Conservation (phyloP, 2,113 vertebrate species). For the Leiothrix lutea region DNA sequence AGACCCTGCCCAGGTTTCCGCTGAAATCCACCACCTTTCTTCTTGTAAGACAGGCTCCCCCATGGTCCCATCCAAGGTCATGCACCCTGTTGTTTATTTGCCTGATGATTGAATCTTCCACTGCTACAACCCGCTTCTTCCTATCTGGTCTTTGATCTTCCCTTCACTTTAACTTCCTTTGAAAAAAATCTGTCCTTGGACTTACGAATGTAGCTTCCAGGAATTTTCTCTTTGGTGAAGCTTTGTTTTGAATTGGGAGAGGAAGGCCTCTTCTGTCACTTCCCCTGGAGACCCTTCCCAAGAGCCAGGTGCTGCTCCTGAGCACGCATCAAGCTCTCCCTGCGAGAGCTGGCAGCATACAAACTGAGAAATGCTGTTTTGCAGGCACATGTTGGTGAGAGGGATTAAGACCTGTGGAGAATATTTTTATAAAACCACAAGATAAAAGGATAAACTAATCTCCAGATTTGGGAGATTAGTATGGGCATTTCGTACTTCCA, state of each 20-base stretch:
- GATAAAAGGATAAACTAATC: neutral
- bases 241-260: slow-evolving; percentile 26
- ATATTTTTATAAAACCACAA: neutral
- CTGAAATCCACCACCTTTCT: neutral
- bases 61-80: neutral
- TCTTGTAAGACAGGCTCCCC: neutral
- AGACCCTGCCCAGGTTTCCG: neutral
- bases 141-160: slow-evolving; percentile 46
- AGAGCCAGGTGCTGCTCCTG: neutral
- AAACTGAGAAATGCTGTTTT: neutral
- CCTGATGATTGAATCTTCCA: slow-evolving; percentile 20
- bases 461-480: neutral
- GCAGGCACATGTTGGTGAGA: neutral
- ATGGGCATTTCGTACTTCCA: neutral
- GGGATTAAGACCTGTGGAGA: neutral
- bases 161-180: slow-evolving; percentile 19
- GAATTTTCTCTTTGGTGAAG: slow-evolving; percentile 37
- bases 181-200: slow-evolving; percentile 43
- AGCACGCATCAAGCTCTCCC: neutral
- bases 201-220: slow-evolving; percentile 25
- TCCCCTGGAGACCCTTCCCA: slow-evolving; percentile 19
- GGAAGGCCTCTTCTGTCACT: neutral
- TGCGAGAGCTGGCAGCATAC: fast-evolving
- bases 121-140: slow-evolving; percentile 43
- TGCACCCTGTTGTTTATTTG: slow-evolving; percentile 6